Conservation (phyloP, 2,113 vertebrate species). For the Baryphthengus martii region DNA sequence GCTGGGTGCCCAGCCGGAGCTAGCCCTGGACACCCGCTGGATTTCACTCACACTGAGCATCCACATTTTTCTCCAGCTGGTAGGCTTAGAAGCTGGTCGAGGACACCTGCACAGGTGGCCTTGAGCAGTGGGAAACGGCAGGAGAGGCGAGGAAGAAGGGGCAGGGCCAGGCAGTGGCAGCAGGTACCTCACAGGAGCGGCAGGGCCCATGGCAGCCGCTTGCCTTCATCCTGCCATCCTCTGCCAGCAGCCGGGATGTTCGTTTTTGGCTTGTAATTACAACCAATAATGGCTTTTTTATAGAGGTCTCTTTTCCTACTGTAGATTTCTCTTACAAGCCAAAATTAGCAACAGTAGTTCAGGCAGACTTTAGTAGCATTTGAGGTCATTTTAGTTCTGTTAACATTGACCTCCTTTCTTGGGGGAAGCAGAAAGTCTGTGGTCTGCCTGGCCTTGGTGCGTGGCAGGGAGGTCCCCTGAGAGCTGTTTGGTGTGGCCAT, state of each 20-base stretch:
- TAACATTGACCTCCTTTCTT: not conserved
- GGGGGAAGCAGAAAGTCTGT: rapidly evolving
- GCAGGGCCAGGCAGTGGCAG: not conserved
- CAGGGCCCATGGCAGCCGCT: not conserved
- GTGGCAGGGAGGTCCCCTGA: rapidly evolving
- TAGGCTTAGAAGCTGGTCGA: not conserved
- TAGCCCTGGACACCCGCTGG: not conserved
- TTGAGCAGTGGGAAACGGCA: not conserved
- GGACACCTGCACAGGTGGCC: not conserved
- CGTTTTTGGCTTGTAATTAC: not conserved
- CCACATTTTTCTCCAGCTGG: rapidly evolving
- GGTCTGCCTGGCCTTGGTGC: rapidly evolving
- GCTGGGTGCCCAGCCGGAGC: rapidly evolving
- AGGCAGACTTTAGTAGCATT: not conserved
- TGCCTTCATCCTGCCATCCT: rapidly evolving
- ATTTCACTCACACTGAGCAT: rapidly evolving
- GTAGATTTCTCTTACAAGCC: not conserved
- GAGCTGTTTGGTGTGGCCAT: rapidly evolving
- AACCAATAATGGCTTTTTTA: not conserved
- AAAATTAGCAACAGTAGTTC: constrained; percentile 29
- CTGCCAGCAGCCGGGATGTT: not conserved
- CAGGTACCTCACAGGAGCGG: not conserved
- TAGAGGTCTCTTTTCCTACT: not conserved
- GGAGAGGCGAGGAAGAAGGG: not conserved
- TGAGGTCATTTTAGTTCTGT: not conserved